Base-by-base conservation (phyloP, 2,888 invertebrate genomes). In the Byasa hedistus region DNA sequence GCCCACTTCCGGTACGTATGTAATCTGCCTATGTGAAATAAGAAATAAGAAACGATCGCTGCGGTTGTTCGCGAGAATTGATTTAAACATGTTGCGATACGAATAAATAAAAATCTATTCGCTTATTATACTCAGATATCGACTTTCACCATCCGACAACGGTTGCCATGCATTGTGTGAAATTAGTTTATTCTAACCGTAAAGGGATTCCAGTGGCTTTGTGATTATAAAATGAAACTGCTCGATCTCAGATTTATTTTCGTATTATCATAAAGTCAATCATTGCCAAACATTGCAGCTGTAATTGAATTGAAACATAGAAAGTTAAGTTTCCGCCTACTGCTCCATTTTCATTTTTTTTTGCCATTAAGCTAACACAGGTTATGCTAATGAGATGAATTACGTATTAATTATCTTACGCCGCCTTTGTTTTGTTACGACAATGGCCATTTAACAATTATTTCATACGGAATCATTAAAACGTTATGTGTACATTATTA, bases 91-190 rank as follows among this genome's bases (percentile, higher is more conserved):
- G 77, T 80, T 79, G 76, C 75, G 80, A 79, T 77, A 78, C 75
- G 76, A 82, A 73, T 74, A 77, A 83, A 83, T 81, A 83, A 85
- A 85, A 82, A 81, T 79, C 83, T 82, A 84, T 83, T 78, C 77
- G 76, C 63, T 70, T 63, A 73, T 75, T 76, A 78, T 79, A 77
- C 76, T 78, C 77, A 71, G 76, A 73, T 75, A 78, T 63, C 64
- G 68, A 72, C 77, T 77, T 77, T 77, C 76, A 72, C 76, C 67
- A 69, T 64, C 51, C 64, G 65, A 44, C 70, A 69, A 75, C 72
- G 72, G 56, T 61, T 44, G 57, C 48, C 32, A 62, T 58, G 52
- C 59, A 59, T 70, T 69, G 75, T 76, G 71, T 75, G 74, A 75
- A 76, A 77, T 75, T 74, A 73, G 68, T 58, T 62, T 48, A 69